phyloP scores from a whole-genome alignment of 2,888 invertebrate genomes.

The Linnaemya tessellans region DNA sequence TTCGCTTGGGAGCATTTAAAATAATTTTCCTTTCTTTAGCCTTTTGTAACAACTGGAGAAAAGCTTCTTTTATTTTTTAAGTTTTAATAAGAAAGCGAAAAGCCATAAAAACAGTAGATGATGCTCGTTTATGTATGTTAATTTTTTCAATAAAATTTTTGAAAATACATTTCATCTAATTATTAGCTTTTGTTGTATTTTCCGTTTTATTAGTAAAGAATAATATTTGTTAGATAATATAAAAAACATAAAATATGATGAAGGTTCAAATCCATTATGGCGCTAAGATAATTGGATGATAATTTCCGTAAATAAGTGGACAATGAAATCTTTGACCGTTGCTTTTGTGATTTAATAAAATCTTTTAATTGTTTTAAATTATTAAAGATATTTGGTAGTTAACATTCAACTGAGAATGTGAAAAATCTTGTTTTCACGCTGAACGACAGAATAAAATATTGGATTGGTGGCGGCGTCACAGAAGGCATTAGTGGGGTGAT shows the following conservation, averaged over 20 bases:
- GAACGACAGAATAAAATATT: too few species aligned
- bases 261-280: background rate
- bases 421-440: too few species aligned
- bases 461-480: too few species aligned
- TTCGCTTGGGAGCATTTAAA: background rate
- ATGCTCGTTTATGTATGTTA: background rate
- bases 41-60: conserved; percentile 3
- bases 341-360: background rate
- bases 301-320: background rate
- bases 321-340: background rate
- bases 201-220: background rate
- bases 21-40: conserved; percentile 21
- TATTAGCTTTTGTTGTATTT: background rate
- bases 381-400: background rate
- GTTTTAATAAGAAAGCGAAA: background rate
- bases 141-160: background rate
- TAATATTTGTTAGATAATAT: background rate
- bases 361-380: background rate
- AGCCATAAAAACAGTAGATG: background rate
- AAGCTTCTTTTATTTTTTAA: conserved; percentile 1
- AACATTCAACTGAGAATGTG: too few species aligned
- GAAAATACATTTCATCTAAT: background rate
- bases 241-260: background rate
- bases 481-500: too few species aligned
- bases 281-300: background rate